Base-by-base conservation (phyloP, 2,888 invertebrate genomes). In the Aporophyla nigra region DNA sequence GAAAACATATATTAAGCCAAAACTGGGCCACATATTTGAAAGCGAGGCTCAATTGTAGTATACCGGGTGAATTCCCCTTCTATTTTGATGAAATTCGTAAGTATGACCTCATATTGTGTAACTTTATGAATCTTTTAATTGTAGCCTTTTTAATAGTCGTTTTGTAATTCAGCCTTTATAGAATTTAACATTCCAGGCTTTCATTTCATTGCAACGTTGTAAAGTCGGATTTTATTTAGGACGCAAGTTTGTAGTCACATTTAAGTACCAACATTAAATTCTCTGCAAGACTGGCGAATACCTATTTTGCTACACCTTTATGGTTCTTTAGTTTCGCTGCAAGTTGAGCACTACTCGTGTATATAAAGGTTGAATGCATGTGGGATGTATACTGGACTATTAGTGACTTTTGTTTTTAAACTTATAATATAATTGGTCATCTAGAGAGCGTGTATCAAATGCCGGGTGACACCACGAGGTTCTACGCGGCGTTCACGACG, bases 51-150 rank as follows among this genome's bases (percentile, higher is more conserved):
- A 98, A 98, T 92, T 98, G 98, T 92, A 98, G 97, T 87, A 97
- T 98, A 91, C 98, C 98, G 56, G 98, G 98, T 87, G 98, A 98
- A 89, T 98, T 97, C 89, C 98, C 98, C 0, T 98, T 98, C 94
- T 98, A 98, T 93, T 98, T 98, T 93, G 97, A 98, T 93, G 98
- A 98, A 96, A 97, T 98, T 89, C 98, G 97, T 97, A 92, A 97
- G 97, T 97, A 81, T 62, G 43, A 74, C 66, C 40, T 69, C 65
- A 58, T 70, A 61, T 74, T 78, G 51, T 73, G 10, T 54, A 61
- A 21, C 24, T 73, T 68, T 65, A 76, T 78, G 68, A 65, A 74
- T 68, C 27, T 71, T 84, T 65, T 76, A 67, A 75, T 46, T 67
- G 63, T 71, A 71, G 49, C n/a, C 33, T 63, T 58, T 66, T 58